Evolutionary conservation across 2,888 invertebrate genomes (phyloP).

Genomic region (Tetragnatha montana): DNA sequence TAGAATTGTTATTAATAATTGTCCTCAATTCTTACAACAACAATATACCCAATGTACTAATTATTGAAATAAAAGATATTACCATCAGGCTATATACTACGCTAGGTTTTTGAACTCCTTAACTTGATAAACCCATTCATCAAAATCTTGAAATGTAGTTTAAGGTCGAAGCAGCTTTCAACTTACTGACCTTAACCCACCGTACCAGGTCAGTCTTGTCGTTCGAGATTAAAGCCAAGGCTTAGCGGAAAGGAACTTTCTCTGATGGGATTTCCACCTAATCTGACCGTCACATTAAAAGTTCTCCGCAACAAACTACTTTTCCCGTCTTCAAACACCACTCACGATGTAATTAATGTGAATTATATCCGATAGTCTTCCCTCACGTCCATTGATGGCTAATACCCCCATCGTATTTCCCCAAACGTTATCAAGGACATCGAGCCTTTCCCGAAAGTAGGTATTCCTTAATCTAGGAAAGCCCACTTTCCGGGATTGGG

Average conservation of each 20-base stretch:
- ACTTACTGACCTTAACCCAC: no score
- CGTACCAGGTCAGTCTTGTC: no score
- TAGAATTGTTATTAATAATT: no score
- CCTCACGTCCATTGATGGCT: slow-evolving; percentile 14
- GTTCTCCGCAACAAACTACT: not conserved
- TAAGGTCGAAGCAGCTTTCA: no score
- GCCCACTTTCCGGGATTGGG: slow-evolving; percentile 45
- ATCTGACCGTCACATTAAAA: not conserved
- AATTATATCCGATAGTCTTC: slow-evolving; percentile 16
- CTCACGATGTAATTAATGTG: slow-evolving; percentile 46
- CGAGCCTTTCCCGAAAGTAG: slow-evolving; percentile 27
- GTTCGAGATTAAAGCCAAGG: no score
- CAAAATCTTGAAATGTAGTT: not conserved
- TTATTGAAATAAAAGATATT: no score
- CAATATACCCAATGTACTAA: no score
- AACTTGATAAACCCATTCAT: not conserved
- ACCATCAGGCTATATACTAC: no score
- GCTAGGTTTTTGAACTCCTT: no score
- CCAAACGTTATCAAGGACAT: slow-evolving; percentile 5
- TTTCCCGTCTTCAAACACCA: slow-evolving; percentile 11
- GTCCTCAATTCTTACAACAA: no score
- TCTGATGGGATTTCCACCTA: not conserved
- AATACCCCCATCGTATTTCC: slow-evolving; percentile 22
- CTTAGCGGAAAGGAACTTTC: no score
- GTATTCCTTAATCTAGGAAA: slow-evolving; percentile 36